Base-by-base conservation (phyloP, 2,888 invertebrate species). In the Hypomecis atomaria region DNA sequence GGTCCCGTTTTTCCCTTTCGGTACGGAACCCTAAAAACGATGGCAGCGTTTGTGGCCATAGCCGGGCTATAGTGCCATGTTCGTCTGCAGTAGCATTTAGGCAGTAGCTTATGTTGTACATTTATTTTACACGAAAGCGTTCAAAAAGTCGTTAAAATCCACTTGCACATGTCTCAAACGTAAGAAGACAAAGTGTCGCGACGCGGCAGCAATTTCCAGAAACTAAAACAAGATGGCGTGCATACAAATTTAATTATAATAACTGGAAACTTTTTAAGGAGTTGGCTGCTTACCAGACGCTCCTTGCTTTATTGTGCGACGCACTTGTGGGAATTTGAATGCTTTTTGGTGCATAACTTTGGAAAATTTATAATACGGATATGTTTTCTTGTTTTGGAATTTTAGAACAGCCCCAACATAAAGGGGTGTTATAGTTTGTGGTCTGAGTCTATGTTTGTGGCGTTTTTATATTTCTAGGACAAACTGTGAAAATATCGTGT, bases 221-320 rank as follows among this genome's bases (percentile, higher is more conserved):
- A 55, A 45, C 44, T 45, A 57, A 44, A 60, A 68, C 72, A 71
- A 70, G 66, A 71, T 69, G 71, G 71, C 65, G 69, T 54, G 71
- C 66, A 65, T 68, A 69, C 67, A 66, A 72, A 72, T 73, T 71
- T 68, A 70, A 72, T 71, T 71, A 71, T 71, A 65, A 71, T 73
- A 69, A 68, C 60, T 45, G 42, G 65, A 68, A 71, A 70, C 59
- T 71, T 72, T 71, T 70, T 72, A 71, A 69, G 66, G 67, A 65
- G 44, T 73, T 73, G 73, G 73, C 73, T 37, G 42, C 59, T 49
- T 54, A 70, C 73, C 71, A 72, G 66, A 34, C 64, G 56, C 53
- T 62, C 63, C 58, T 55, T 59, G 67, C 53, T 48, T 50, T 65
- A 43, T 59, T 66, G 44, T 11, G 62, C 54, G 9, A 42, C 38